Conservation (phyloP, 2,888 invertebrate species). For the Bruchidius siliquastri region DNA sequence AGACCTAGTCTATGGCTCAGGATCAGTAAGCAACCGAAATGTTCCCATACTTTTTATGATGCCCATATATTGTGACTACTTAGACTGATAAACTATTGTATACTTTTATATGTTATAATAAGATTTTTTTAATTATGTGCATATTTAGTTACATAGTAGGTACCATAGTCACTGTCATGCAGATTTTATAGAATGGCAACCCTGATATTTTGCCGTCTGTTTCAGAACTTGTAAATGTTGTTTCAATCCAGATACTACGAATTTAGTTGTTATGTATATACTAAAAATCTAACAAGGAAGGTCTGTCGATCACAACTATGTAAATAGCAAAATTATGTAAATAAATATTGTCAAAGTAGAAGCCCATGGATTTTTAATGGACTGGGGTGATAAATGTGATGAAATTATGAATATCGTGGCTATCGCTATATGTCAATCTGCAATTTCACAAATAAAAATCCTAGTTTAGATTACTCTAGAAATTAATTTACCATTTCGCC, state of each 20-base stretch:
- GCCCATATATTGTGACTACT: neutral
- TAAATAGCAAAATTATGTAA: neutral
- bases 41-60: no score
- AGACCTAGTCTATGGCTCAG: no score
- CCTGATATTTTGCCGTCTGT: no score
- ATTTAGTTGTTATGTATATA: neutral
- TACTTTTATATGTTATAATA: neutral
- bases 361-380: neutral
- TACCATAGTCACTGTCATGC: no score
- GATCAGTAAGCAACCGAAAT: no score
- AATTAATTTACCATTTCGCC: no score
- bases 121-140: neutral
- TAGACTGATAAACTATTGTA: neutral
- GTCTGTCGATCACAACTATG: neutral
- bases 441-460: no score
- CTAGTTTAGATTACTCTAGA: no score
- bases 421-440: no score
- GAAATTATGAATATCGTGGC: no score
- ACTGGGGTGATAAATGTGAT: neutral
- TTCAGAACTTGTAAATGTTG: no score
- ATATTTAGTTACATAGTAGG: neutral
- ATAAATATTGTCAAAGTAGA: neutral
- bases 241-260: neutral
- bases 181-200: no score
- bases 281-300: neutral